phyloP scores from a whole-genome alignment of 2,113 vertebrate species.

The Galbula dea region DNA sequence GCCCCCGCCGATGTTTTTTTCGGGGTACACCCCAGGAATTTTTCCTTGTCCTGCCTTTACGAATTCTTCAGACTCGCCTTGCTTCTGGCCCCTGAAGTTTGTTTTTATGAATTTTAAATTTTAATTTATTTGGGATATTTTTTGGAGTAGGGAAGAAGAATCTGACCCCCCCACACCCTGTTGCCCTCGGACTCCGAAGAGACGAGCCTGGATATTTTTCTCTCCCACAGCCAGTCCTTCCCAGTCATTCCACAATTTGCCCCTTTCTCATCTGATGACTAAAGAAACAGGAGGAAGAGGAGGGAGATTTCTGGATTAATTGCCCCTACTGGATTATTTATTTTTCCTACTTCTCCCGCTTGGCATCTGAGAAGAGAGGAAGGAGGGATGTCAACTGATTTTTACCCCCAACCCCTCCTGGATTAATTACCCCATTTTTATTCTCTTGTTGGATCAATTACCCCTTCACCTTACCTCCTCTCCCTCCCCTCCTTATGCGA shows the following conservation, averaged over 20 bases:
- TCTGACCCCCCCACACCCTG: not conserved
- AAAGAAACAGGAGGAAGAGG: conserved; percentile 59
- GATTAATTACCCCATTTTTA: conserved; percentile 55
- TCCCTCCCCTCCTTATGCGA: conserved; percentile 38
- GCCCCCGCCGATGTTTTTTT: conserved; percentile 55
- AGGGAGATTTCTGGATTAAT: conserved; percentile 59
- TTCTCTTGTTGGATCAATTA: conserved; percentile 54
- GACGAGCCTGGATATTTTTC: conserved; percentile 51
- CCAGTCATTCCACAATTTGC: conserved; percentile 57
- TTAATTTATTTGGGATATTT: conserved; percentile 64
- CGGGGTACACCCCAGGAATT: conserved; percentile 28
- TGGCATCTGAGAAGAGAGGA: conserved; percentile 47
- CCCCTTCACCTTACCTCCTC: conserved; percentile 46
- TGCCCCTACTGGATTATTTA: conserved; percentile 50
- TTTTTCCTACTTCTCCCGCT: conserved; percentile 34
- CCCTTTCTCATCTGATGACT: conserved; percentile 59
- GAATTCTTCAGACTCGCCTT: conserved; percentile 21
- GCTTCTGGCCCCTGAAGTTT: not conserved
- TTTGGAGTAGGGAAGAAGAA: conserved; percentile 43
- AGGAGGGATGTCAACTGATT: conserved; percentile 55
- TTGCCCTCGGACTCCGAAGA: conserved; percentile 47
- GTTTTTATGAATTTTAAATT: conserved; percentile 19
- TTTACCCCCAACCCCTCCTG: conserved; percentile 35
- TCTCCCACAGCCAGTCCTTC: conserved; percentile 25
- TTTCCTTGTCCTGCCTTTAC: not conserved